Conservation (phyloP, 2,888 invertebrate genomes). For the Hirtodrosophila histrioides region DNA sequence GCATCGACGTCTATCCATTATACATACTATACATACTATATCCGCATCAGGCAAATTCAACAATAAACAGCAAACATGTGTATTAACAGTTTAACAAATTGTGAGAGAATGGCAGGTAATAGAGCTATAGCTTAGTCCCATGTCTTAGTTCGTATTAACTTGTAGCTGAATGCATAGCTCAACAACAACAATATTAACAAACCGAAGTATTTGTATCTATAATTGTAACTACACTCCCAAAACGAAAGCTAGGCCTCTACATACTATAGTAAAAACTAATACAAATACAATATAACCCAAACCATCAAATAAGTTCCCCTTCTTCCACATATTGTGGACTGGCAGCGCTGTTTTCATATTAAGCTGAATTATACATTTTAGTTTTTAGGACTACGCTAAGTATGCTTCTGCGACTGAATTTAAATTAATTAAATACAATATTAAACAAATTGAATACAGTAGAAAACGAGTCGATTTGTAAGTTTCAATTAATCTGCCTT, state of each 20-base stretch:
- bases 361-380: slow-evolving; percentile 77
- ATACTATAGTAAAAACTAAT: slow-evolving; percentile 17
- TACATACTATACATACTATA: not conserved
- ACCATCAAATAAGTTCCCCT: slow-evolving; percentile 20
- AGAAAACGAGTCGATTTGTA: slow-evolving; percentile 1
- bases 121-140: slow-evolving; percentile 32
- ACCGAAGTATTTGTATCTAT: slow-evolving; percentile 58
- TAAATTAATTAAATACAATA: slow-evolving; percentile 69
- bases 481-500: not conserved
- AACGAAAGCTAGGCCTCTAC: slow-evolving; percentile 18
- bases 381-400: slow-evolving; percentile 75
- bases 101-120: slow-evolving; percentile 37
- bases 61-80: slow-evolving; percentile 25
- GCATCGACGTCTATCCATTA: slow-evolving; percentile 9
- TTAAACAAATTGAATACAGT: slow-evolving; percentile 34
- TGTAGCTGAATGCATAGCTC: slow-evolving; percentile 29
- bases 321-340: slow-evolving; percentile 47
- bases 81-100: slow-evolving; percentile 16
- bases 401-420: slow-evolving; percentile 79
- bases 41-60: slow-evolving; percentile 11
- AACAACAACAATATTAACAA: slow-evolving; percentile 38
- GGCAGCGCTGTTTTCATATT: slow-evolving; percentile 59
- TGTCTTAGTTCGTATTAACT: slow-evolving; percentile 46
- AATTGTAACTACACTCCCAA: slow-evolving; percentile 14
- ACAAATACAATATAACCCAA: slow-evolving; percentile 35